Percentiles rank a stretch among this genome's conserved stretches.
phyloP scores from a whole-genome alignment of 2,888 invertebrate genomes.

The Limnephilus auricula region DNA sequence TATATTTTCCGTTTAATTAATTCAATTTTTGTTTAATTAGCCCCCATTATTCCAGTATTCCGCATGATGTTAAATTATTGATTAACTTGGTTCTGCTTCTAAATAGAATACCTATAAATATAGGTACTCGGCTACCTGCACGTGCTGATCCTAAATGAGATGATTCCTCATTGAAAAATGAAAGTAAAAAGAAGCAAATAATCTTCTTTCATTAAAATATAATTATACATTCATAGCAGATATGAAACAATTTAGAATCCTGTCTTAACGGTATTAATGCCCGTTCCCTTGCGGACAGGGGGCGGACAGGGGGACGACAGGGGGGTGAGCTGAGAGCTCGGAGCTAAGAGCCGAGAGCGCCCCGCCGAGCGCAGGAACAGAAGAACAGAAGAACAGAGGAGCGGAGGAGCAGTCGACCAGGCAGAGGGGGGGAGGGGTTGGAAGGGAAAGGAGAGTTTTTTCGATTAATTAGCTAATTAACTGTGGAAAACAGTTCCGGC shows the following conservation, averaged over 20 bases:
- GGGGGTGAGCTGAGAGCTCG: neutral
- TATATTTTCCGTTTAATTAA: neutral
- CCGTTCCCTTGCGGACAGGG: neutral
- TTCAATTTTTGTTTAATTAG: neutral
- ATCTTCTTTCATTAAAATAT: conserved; percentile 7
- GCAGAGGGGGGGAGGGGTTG: neutral
- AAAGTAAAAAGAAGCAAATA: conserved; percentile 24
- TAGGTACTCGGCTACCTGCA: neutral
- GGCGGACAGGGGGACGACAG: neutral
- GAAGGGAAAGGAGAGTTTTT: conserved; percentile 41
- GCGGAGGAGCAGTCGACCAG: neutral
- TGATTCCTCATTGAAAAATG: neutral
- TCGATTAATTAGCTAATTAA: conserved; percentile 60
- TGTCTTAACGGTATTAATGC: conserved; percentile 48
- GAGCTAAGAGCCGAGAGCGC: neutral
- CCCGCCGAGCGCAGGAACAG: neutral
- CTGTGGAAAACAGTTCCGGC: conserved; percentile 45
- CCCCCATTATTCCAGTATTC: neutral
- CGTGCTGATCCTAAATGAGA: neutral
- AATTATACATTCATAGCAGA: conserved; percentile 46
- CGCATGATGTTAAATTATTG: neutral
- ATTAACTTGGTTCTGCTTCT: neutral
- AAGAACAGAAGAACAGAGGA: neutral
- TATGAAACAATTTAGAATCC: conserved; percentile 53
- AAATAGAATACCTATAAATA: neutral